A percentile compares a stretch with the other conserved stretches of the same genome.
phyloP scores from a whole-genome alignment of 1,140 invertebrate species.

The Medauroidea extradentata region DNA sequence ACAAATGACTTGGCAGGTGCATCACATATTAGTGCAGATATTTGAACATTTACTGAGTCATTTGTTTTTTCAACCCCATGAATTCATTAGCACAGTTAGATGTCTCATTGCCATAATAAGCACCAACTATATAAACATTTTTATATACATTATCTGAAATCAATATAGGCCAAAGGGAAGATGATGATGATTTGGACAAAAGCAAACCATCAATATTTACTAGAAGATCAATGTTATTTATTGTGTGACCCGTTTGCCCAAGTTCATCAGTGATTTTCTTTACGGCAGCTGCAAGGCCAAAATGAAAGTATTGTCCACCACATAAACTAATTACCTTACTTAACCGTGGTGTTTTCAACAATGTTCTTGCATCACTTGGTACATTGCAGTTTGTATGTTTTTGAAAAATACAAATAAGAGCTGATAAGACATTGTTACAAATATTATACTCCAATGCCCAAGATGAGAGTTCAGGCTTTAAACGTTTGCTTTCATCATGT shows the following conservation, averaged over 20 bases:
- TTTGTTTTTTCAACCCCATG: conserved; percentile 12
- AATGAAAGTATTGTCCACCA: conserved; percentile 21
- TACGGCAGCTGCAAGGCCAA: conserved; percentile 11
- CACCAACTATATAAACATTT: conserved; percentile 23
- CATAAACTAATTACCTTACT: conserved; percentile 1
- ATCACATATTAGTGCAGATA: conserved; percentile 25
- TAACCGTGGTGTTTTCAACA: conserved; percentile 10
- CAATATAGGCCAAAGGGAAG: conserved; percentile 26
- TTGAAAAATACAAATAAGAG: neutral
- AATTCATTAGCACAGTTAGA: conserved; percentile 11
- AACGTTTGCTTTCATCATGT: too few species aligned
- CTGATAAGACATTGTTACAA: neutral
- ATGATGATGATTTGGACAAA: conserved; percentile 13
- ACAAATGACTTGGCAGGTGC: conserved; percentile 25
- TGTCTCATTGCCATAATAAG: conserved; percentile 22
- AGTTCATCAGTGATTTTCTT: conserved; percentile 4
- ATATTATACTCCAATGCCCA: conserved; percentile 2
- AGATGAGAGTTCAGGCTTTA: neutral
- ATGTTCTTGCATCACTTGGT: too few species aligned
- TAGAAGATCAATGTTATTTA: conserved; percentile 16
- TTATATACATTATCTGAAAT: conserved; percentile 11
- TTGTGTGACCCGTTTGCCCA: neutral
- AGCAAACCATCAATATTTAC: conserved; percentile 28
- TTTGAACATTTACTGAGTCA: conserved; percentile 13
- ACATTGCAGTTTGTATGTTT: too few species aligned